Conservation (phyloP, 2,797 vertebrate genomes). For the Sardinella longiceps region DNA sequence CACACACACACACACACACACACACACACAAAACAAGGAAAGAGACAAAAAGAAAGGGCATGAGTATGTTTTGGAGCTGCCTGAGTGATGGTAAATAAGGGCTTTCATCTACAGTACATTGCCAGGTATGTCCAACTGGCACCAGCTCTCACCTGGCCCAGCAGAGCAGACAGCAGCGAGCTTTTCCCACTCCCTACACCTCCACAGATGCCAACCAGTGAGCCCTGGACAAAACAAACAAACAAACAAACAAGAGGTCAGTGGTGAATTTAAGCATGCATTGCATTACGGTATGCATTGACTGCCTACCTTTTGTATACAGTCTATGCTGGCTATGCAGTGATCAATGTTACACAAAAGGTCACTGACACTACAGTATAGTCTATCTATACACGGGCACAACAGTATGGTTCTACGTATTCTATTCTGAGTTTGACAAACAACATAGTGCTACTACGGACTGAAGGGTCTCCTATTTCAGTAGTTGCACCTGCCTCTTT, state of each 20-base stretch:
- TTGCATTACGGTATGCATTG: too few relatives aligned
- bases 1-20: too few relatives aligned
- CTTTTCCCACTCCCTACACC: slow-evolving; percentile 80
- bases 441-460: background rate
- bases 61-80: too few relatives aligned
- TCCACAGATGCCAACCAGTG: slow-evolving; percentile 79
- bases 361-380: background rate
- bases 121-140: background rate
- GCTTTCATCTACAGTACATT: too few relatives aligned
- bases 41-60: slow-evolving; percentile 29
- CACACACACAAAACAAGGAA: too few relatives aligned
- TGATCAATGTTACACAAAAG: background rate
- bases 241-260: background rate
- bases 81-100: too few relatives aligned
- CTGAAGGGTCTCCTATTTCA: background rate
- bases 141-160: slow-evolving; percentile 74
- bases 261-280: background rate
- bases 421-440: background rate
- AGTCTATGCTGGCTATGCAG: too few relatives aligned
- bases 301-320: too few relatives aligned
- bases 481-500: background rate
- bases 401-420: background rate
- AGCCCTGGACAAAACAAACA: slow-evolving; percentile 64
- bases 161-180: slow-evolving; percentile 78
- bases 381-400: background rate